Conservation (phyloP, 2,113 vertebrate species). For the Stigmatopora nigra region DNA sequence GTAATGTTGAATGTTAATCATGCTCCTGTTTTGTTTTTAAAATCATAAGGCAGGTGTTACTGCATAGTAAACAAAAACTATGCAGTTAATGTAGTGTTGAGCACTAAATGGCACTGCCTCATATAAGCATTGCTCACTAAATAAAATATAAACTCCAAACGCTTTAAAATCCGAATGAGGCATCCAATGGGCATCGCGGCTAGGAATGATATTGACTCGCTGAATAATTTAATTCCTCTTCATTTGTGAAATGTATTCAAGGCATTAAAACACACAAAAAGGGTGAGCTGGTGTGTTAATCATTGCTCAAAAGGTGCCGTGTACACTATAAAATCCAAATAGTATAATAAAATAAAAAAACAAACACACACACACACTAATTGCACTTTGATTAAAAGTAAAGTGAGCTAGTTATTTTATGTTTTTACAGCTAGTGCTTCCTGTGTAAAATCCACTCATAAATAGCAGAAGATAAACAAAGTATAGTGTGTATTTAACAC, state of each 20-base stretch:
- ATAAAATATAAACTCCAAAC: constrained; percentile 22
- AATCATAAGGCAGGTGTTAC: constrained; percentile 17
- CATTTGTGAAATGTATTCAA: constrained; percentile 16
- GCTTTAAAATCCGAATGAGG: constrained; percentile 14
- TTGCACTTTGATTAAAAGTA: no score
- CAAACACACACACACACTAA: no score
- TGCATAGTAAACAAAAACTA: neutral
- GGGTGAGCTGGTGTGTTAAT: constrained; percentile 14
- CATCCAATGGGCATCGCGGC: constrained; percentile 25
- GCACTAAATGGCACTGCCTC: constrained; percentile 19
- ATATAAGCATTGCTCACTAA: constrained; percentile 28
- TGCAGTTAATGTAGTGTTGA: constrained; percentile 3
- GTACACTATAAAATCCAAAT: no score
- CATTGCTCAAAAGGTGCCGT: constrained; percentile 17
- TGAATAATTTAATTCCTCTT: constrained; percentile 24
- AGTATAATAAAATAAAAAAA: no score
- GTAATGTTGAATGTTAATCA: constrained; percentile 19
- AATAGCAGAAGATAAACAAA: no score
- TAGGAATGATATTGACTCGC: constrained; percentile 24
- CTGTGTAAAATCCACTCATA: no score
- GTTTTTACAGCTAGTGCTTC: no score
- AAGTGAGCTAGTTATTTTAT: no score
- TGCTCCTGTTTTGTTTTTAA: constrained; percentile 11
- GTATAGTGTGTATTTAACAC: no score
- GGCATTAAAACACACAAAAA: constrained; percentile 9